Percentiles rank a stretch among this genome's conserved stretches.
phyloP scores from a whole-genome alignment of 2,113 vertebrate species.

The Crotalus tigris region DNA sequence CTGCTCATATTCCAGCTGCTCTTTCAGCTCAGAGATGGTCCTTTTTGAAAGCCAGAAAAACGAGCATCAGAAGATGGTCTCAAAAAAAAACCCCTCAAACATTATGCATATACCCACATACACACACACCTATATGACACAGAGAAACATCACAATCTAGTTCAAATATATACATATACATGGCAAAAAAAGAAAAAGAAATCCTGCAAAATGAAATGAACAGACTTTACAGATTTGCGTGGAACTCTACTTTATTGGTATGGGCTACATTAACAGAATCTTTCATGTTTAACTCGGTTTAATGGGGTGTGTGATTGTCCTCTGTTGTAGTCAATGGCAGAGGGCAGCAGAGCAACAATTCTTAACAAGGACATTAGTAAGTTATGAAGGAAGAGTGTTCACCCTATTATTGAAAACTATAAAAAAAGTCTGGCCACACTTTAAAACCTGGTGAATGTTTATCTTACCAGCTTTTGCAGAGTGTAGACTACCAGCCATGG shows the following conservation, averaged over 20 bases:
- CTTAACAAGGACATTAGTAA: not conserved
- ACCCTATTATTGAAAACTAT: not conserved
- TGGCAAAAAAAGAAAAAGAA: too few species aligned
- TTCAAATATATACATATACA: too few species aligned
- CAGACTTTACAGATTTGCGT: too few species aligned
- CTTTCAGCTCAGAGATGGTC: constrained; percentile 66
- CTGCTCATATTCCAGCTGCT: constrained; percentile 72
- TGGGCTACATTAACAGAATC: not conserved
- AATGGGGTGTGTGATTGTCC: not conserved
- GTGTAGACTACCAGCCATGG: not conserved
- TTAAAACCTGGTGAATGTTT: not conserved
- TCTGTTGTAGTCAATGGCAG: not conserved
- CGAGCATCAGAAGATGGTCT: not conserved
- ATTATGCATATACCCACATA: too few species aligned
- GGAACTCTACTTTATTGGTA: not conserved
- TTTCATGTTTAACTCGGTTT: not conserved
- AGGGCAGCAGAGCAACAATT: constrained; percentile 2
- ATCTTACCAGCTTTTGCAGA: not conserved
- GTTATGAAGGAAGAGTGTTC: not conserved
- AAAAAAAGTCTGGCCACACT: not conserved
- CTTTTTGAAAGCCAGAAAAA: constrained; percentile 52
- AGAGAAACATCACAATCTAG: too few species aligned
- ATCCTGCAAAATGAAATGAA: too few species aligned
- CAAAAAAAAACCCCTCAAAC: too few species aligned
- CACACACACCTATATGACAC: too few species aligned